phyloP scores from a whole-genome alignment of 2,797 vertebrate genomes.

The Chelonia mydas region DNA sequence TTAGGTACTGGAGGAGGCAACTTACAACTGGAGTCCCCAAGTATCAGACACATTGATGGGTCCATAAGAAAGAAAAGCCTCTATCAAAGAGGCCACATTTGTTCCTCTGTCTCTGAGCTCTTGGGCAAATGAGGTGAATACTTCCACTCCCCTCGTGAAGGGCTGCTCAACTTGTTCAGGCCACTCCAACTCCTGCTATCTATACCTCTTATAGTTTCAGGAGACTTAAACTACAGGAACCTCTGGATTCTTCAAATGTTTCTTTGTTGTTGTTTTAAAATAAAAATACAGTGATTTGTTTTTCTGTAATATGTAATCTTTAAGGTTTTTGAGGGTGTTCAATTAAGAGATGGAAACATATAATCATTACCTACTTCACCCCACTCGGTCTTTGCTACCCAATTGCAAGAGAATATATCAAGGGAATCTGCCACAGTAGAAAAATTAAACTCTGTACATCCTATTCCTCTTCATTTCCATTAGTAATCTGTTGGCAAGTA shows the following conservation, averaged over 20 bases:
- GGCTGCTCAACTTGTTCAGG: not conserved
- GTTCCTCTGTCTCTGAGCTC: not conserved
- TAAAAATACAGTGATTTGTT: not conserved
- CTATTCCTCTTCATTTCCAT: not conserved
- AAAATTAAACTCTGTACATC: not conserved
- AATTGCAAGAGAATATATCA: not conserved
- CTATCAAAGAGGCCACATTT: no score
- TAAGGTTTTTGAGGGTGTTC: not conserved
- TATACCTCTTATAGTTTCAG: not conserved
- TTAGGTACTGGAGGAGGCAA: not conserved
- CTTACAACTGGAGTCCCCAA: not conserved
- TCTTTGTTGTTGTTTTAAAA: not conserved
- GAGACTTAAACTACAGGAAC: not conserved
- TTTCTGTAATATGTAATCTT: constrained; percentile 5
- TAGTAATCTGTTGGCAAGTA: not conserved
- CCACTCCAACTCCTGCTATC: not conserved
- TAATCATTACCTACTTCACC: not conserved
- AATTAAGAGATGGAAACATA: not conserved
- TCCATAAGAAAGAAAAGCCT: no score
- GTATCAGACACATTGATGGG: not conserved
- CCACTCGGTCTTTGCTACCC: not conserved
- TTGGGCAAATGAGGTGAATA: not conserved
- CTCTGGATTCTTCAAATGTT: fast-evolving
- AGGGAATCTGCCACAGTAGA: not conserved
- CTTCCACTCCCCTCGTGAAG: not conserved